These are phyloP conservation scores for Drosophila orosa DNA, from an alignment of 1,140 invertebrate genomes.

Conservation along the genomic window DNA sequence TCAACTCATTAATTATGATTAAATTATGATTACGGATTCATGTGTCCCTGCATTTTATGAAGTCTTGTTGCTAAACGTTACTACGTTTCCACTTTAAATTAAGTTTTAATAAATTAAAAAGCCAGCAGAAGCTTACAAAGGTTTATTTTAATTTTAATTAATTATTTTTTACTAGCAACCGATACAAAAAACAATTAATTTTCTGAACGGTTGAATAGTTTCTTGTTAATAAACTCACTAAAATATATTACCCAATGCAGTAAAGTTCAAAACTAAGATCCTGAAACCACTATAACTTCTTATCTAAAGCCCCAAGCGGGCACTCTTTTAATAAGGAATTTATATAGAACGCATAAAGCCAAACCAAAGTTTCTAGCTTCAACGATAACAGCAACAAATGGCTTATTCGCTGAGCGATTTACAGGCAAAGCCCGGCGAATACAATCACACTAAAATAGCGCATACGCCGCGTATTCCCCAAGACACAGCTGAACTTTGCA, in stretches of 20 bases:
- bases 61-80: not conserved
- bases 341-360: constrained; percentile 9
- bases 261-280: not conserved
- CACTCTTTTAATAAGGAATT: not conserved
- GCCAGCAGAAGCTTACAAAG: not conserved
- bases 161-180: not conserved
- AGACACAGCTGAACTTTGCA: constrained; percentile 64
- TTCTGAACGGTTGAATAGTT: not conserved
- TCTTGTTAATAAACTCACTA: not conserved
- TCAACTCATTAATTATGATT: constrained; percentile 40
- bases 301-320: not conserved
- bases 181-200: not conserved
- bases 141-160: not conserved
- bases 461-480: constrained; percentile 75
- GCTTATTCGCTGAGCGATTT: constrained; percentile 22
- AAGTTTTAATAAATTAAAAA: not conserved
- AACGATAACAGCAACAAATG: constrained; percentile 11
- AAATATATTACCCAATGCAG: not conserved
- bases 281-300: not conserved
- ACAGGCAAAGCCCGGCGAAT: constrained; percentile 25
- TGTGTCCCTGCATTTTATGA: not conserved
- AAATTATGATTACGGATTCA: constrained; percentile 10
- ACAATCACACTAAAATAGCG: constrained; percentile 66
- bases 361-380: constrained; percentile 12
- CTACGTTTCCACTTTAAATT: not conserved